Evolutionary conservation across 1,140 invertebrate species (phyloP).

Genomic region (Drosophila ironensis): DNA sequence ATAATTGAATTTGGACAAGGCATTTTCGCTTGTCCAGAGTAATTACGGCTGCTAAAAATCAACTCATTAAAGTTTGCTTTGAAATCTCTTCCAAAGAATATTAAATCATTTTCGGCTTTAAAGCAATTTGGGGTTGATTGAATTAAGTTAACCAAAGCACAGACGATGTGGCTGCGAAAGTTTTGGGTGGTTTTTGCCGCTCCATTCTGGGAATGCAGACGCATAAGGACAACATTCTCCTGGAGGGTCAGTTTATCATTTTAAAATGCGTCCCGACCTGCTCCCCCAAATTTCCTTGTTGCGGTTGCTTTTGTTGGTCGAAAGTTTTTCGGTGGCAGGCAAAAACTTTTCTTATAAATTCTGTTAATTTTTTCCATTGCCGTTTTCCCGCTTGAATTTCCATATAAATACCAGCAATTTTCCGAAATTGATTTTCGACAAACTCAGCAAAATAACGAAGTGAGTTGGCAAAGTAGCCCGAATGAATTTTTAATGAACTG

Average conservation of each 20-base stretch:
- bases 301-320: constrained; percentile 7
- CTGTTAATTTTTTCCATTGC: constrained; percentile 32
- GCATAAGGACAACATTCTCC: constrained; percentile 9
- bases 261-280: constrained; percentile 17
- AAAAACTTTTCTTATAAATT: constrained; percentile 44
- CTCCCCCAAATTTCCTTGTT: constrained; percentile 6
- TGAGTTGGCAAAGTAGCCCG: constrained; percentile 9
- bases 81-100: constrained; percentile 30
- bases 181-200: constrained; percentile 26
- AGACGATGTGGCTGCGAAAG: constrained; percentile 39
- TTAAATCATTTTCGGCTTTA: constrained; percentile 36
- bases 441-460: constrained; percentile 28
- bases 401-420: constrained; percentile 43
- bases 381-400: constrained; percentile 15
- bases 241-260: constrained; percentile 37
- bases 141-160: constrained; percentile 41
- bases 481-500: constrained; percentile 43
- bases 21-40: constrained; percentile 17
- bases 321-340: constrained; percentile 30
- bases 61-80: constrained; percentile 43
- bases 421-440: constrained; percentile 33
- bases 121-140: constrained; percentile 28
- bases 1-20: constrained; percentile 30
- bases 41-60: constrained; percentile 40
- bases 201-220: constrained; percentile 55